phyloP scores from a whole-genome alignment of 2,113 vertebrate species.

The Rhea americana region DNA sequence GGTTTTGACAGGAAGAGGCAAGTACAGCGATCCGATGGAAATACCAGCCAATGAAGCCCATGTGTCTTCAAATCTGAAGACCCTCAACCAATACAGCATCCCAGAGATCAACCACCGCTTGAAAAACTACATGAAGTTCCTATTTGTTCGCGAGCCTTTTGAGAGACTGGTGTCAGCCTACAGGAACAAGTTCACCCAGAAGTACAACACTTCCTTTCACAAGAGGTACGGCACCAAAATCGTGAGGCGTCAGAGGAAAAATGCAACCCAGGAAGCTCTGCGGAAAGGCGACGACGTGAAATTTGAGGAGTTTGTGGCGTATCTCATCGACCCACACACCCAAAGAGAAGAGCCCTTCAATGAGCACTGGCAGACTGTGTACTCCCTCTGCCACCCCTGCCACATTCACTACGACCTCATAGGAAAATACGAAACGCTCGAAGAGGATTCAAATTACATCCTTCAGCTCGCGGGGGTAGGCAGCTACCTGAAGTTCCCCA shows the following conservation, averaged over 20 bases:
- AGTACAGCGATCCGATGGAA: slow-evolving; percentile 95
- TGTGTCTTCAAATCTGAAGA: slow-evolving; percentile 92
- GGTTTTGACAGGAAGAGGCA: slow-evolving; percentile 94
- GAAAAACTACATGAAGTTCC: slow-evolving; percentile 97
- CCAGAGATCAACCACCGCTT: slow-evolving; percentile 96
- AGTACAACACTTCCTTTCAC: slow-evolving; percentile 98
- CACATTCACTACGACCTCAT: slow-evolving; percentile 97
- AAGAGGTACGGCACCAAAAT: slow-evolving; percentile 97
- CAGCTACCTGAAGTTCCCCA: slow-evolving; percentile 89
- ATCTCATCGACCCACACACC: slow-evolving; percentile 92
- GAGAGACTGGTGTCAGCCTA: slow-evolving; percentile 97
- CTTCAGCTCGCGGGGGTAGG: slow-evolving; percentile 87
- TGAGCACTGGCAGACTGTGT: slow-evolving; percentile 96
- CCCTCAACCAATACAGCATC: slow-evolving; percentile 96
- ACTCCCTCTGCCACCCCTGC: slow-evolving; percentile 95
- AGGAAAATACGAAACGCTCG: slow-evolving; percentile 96
- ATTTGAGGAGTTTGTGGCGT: slow-evolving; percentile 93
- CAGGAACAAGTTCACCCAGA: slow-evolving; percentile 98
- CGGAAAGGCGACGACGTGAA: slow-evolving; percentile 87
- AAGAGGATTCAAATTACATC: slow-evolving; percentile 92
- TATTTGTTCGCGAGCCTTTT: slow-evolving; percentile 96
- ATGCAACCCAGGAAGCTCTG: slow-evolving; percentile 92
- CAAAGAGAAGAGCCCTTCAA: slow-evolving; percentile 94
- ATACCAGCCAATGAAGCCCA: slow-evolving; percentile 96
- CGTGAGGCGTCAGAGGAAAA: slow-evolving; percentile 91